These are phyloP conservation scores for Ursus arctos DNA, from an alignment of 2,113 vertebrate genomes.

Conservation along the genomic window DNA sequence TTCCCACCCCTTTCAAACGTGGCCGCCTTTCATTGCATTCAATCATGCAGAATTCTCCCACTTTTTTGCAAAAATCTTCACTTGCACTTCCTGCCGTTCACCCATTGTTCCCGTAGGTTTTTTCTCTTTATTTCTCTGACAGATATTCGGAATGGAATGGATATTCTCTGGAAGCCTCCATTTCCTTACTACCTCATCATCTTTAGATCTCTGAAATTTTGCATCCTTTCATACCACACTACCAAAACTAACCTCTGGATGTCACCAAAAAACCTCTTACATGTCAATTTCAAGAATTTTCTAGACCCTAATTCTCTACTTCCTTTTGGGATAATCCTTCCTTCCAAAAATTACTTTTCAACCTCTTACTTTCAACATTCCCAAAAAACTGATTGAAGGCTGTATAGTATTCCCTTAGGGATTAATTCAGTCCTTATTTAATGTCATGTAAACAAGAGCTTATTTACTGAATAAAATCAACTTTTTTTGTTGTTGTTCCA, in stretches of 20 bases:
- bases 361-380: neutral
- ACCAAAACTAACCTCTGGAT: slow-evolving; percentile 76
- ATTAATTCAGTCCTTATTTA: slow-evolving; percentile 49
- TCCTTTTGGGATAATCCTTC: slow-evolving; percentile 1
- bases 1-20: neutral
- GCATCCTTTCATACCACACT: slow-evolving; percentile 57
- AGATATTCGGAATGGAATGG: neutral
- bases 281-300: neutral
- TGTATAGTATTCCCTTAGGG: neutral
- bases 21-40: neutral
- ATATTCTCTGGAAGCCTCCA: neutral
- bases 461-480: slow-evolving; percentile 49
- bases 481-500: neutral
- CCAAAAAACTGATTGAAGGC: neutral
- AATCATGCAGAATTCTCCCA: neutral
- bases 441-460: slow-evolving; percentile 18
- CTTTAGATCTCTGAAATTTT: slow-evolving; percentile 39
- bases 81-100: neutral
- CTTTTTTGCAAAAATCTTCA: slow-evolving; percentile 26
- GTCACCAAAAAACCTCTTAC: slow-evolving; percentile 77
- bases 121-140: neutral
- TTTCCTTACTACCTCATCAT: slow-evolving; percentile 18
- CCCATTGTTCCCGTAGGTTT: neutral
- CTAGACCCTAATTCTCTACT: slow-evolving; percentile 29
- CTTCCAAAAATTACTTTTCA: slow-evolving; percentile 59